Percentiles rank a stretch among this genome's conserved stretches.
Evolutionary conservation across 2,888 invertebrate genomes (phyloP).

Genomic region (Cephus runcator): DNA sequence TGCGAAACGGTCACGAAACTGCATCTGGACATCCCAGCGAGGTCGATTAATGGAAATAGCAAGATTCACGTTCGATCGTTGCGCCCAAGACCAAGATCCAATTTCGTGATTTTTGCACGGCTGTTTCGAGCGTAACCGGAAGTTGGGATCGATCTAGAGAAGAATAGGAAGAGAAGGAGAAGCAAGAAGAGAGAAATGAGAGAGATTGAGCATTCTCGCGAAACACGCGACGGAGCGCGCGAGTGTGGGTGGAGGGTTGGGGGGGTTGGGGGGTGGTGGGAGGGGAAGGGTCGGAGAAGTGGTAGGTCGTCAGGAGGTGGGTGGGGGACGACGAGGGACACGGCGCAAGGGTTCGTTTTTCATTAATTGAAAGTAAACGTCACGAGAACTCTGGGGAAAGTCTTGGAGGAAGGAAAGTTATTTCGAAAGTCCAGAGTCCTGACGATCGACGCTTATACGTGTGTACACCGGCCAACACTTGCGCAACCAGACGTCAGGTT

Average conservation of each 20-base stretch:
- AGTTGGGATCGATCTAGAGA: neutral
- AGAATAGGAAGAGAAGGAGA: slow-evolving; percentile 6
- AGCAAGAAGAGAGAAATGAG: slow-evolving; percentile 1
- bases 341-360: slow-evolving; percentile 37
- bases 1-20: neutral
- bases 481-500: neutral
- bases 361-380: slow-evolving; percentile 54
- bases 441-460: neutral
- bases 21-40: neutral
- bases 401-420: neutral
- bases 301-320: neutral
- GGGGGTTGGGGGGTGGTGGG: no score
- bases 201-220: neutral
- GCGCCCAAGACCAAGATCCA: slow-evolving; percentile 1
- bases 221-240: neutral
- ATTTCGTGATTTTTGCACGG: neutral
- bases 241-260: neutral
- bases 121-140: neutral
- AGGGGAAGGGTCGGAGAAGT: neutral
- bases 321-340: neutral
- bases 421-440: slow-evolving; percentile 1
- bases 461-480: neutral
- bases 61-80: neutral
- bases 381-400: slow-evolving; percentile 12
- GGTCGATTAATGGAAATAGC: neutral